A percentile compares a stretch with the other conserved stretches of the same genome.
phyloP scores from a whole-genome alignment of 2,888 invertebrate species.

The Trichogramma evanescens region DNA sequence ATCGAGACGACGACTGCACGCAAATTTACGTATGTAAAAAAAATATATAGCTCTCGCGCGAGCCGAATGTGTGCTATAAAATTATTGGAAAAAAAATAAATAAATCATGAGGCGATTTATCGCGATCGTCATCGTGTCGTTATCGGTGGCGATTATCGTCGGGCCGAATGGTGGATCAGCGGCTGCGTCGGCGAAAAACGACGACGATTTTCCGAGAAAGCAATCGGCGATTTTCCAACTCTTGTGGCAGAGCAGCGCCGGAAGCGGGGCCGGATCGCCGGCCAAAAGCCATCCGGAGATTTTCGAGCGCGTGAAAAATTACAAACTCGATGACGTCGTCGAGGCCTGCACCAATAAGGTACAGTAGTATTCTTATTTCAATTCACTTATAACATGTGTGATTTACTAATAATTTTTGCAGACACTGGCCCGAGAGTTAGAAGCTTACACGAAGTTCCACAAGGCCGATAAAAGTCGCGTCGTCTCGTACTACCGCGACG shows the following conservation, averaged over 20 bases:
- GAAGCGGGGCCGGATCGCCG: not conserved
- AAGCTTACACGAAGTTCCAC: constrained; percentile 42
- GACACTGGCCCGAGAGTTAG: constrained; percentile 40
- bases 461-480: constrained; percentile 35
- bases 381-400: not conserved
- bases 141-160: no score
- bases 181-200: not conserved
- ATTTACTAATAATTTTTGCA: not conserved
- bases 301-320: constrained; percentile 12
- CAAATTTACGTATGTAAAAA: no score
- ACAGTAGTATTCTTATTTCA: not conserved
- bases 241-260: constrained; percentile 7
- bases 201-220: constrained; percentile 9
- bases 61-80: no score
- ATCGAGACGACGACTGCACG: no score
- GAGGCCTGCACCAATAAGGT: constrained; percentile 10
- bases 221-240: constrained; percentile 14
- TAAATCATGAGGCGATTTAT: no score
- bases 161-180: no score
- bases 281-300: constrained; percentile 16
- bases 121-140: no score
- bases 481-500: constrained; percentile 38
- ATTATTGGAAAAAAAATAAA: no score
- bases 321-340: constrained; percentile 11
- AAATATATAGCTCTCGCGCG: no score